A percentile compares a stretch with the other conserved stretches of the same genome.
Evolutionary conservation across 2,888 invertebrate species (phyloP).

Genomic region (Noctua fimbriata): DNA sequence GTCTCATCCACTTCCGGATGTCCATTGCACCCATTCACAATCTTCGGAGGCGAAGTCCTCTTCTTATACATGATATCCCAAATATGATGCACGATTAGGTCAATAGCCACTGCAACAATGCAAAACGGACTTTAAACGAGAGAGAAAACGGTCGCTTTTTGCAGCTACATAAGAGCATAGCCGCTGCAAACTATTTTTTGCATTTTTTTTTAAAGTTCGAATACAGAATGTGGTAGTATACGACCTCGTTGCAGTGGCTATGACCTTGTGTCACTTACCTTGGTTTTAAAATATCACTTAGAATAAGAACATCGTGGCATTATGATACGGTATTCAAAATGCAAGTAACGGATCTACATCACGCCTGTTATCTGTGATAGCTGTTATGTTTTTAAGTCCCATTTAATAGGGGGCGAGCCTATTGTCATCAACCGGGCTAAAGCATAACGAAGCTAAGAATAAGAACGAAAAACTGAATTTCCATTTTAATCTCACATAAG

Average conservation of each 20-base stretch:
- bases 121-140: constrained; percentile 67
- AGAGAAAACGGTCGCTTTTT: constrained; percentile 65
- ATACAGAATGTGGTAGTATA: constrained; percentile 64
- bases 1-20: constrained; percentile 80
- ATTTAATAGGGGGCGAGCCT: neutral
- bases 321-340: neutral
- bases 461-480: neutral
- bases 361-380: neutral
- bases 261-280: constrained; percentile 84
- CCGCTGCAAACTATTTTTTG: constrained; percentile 84
- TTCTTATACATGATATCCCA: constrained; percentile 96
- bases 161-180: constrained; percentile 90
- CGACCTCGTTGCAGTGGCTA: constrained; percentile 89
- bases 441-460: neutral
- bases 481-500: neutral
- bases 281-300: constrained; percentile 42
- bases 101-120: constrained; percentile 99
- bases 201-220: constrained; percentile 57
- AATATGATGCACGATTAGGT: constrained; percentile 99
- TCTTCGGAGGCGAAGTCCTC: constrained; percentile 73
- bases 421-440: neutral
- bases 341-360: neutral
- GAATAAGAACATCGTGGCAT: neutral
- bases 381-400: neutral
- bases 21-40: constrained; percentile 84